phyloP scores from a whole-genome alignment of 2,113 vertebrate species.

The Actinemys pallida region DNA sequence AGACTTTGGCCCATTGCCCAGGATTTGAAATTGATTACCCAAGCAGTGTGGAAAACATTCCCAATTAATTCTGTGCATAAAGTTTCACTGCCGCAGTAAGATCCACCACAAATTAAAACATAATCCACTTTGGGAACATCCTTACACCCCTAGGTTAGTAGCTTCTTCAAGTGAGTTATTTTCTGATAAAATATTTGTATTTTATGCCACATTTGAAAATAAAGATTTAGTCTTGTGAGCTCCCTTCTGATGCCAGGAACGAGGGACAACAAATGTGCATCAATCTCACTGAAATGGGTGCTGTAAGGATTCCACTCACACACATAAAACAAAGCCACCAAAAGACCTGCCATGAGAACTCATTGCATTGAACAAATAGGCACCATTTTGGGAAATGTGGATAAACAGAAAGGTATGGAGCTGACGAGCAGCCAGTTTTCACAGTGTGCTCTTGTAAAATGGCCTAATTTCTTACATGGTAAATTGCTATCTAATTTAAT shows the following conservation, averaged over 20 bases:
- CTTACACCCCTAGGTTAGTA: neutral
- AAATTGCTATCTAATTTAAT: neutral
- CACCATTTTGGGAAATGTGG: neutral
- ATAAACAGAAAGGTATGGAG: neutral
- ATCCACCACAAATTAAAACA: conserved; percentile 2
- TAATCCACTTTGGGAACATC: neutral
- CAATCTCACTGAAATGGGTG: neutral
- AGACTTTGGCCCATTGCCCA: conserved; percentile 43
- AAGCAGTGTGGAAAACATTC: conserved; percentile 25
- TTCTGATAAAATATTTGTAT: fast-evolving
- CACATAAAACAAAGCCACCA: neutral
- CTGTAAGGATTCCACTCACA: neutral
- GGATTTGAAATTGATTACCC: conserved; percentile 33
- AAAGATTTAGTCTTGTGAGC: neutral
- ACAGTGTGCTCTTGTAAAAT: neutral
- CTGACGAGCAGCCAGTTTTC: neutral
- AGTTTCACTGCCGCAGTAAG: conserved; percentile 5
- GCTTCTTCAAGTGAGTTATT: neutral
- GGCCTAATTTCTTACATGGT: neutral
- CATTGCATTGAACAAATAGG: neutral
- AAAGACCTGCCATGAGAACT: neutral
- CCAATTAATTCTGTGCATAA: conserved; percentile 37
- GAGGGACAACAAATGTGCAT: neutral
- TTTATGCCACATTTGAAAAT: neutral
- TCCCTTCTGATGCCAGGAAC: neutral